These are phyloP conservation scores for Cromileptes altivelis DNA, from an alignment of 2,113 vertebrate genomes.

Conservation along the genomic window DNA sequence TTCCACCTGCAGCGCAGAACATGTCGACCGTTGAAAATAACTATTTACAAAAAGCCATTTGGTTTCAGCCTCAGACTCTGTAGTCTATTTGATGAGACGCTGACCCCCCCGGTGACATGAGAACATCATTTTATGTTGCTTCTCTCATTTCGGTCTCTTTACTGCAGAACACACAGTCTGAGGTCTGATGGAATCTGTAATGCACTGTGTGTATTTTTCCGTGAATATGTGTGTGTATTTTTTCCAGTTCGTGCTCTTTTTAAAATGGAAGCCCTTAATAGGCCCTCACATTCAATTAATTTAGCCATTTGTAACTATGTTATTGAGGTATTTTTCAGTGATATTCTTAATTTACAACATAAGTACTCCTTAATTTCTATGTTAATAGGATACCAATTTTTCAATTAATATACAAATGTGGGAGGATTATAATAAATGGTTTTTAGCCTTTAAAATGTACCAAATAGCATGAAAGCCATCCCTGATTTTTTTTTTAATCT, in stretches of 20 bases:
- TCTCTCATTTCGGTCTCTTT: constrained; percentile 29
- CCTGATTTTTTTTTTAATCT: neutral
- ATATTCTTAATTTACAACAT: neutral
- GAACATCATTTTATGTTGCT: constrained; percentile 38
- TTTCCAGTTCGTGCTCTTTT: neutral
- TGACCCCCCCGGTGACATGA: neutral
- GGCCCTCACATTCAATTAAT: neutral
- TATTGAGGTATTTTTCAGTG: neutral
- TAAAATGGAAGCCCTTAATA: neutral
- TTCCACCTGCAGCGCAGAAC: constrained; percentile 30
- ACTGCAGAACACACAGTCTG: constrained; percentile 18
- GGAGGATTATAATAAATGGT: neutral
- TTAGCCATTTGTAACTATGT: neutral
- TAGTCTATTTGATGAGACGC: constrained; percentile 3
- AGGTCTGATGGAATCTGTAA: constrained; percentile 18
- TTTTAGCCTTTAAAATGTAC: neutral
- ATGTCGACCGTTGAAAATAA: constrained; percentile 23
- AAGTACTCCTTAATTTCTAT: too few species aligned
- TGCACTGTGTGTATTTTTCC: neutral
- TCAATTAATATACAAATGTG: neutral
- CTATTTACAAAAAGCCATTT: constrained; percentile 44
- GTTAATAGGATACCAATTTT: too few species aligned
- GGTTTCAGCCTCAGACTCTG: constrained; percentile 20
- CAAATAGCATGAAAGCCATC: neutral
- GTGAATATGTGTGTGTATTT: neutral